phyloP scores from a whole-genome alignment of 2,797 vertebrate species.

The Cyclura pinguis region DNA sequence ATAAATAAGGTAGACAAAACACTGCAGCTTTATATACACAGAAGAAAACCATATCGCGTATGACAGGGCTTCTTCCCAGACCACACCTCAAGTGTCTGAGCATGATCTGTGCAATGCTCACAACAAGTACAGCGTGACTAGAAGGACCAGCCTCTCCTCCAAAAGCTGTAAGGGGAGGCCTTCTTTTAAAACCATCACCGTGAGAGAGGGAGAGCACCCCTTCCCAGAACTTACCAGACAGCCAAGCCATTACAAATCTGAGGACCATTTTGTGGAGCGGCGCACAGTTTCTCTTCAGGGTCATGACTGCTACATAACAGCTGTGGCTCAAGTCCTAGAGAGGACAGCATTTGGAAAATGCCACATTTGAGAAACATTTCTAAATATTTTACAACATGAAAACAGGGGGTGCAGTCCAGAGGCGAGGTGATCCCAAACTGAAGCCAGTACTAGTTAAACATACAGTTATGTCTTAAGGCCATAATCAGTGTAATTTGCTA shows the following conservation, averaged over 20 bases:
- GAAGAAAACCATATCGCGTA: not conserved
- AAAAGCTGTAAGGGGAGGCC: conserved; percentile 16
- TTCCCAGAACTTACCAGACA: too few relatives aligned
- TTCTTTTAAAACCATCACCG: not conserved
- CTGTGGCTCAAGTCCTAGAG: too few relatives aligned
- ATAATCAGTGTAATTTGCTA: not conserved
- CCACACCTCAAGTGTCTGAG: not conserved
- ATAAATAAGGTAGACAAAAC: conserved; percentile 16
- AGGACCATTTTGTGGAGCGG: not conserved
- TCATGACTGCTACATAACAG: not conserved
- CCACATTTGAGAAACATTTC: not conserved
- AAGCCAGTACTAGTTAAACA: not conserved
- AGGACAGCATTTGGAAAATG: too few relatives aligned
- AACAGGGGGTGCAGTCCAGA: too few relatives aligned
- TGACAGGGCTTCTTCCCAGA: not conserved
- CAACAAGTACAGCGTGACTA: not conserved
- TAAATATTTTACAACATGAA: not conserved
- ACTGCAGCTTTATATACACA: not conserved
- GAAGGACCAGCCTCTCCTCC: not conserved
- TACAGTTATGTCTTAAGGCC: not conserved
- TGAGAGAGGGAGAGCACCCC: not conserved
- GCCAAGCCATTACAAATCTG: not conserved
- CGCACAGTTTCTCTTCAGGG: not conserved
- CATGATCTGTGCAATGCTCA: conserved; percentile 29
- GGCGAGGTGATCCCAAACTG: not conserved